A percentile compares a stretch with the other conserved stretches of the same genome.
phyloP scores from a whole-genome alignment of 2,797 vertebrate species.

The Simalia tracyae region DNA sequence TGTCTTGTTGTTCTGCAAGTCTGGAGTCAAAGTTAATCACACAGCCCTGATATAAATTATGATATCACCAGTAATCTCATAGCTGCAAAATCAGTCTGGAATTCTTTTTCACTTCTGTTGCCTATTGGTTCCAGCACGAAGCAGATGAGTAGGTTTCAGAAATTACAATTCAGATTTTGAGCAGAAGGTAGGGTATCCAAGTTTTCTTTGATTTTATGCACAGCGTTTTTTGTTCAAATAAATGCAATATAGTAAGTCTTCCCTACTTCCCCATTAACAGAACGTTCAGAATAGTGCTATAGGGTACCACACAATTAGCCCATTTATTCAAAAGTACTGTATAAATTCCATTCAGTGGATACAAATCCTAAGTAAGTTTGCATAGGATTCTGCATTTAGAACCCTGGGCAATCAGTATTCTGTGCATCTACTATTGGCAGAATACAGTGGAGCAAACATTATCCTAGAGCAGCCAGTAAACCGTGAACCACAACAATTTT shows the following conservation, averaged over 20 bases:
- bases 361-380: not conserved
- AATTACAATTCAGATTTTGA: not conserved
- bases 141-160: not conserved
- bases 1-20: not conserved
- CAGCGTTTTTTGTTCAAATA: not conserved
- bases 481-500: not conserved
- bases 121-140: not conserved
- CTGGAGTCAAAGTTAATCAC: not conserved
- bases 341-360: not conserved
- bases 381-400: not conserved
- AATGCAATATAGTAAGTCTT: not conserved
- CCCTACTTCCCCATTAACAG: not conserved
- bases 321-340: not conserved
- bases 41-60: not conserved
- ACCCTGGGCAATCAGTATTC: not conserved
- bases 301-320: too few species aligned
- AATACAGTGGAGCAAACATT: not conserved
- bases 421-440: not conserved
- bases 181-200: not conserved
- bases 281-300: not conserved
- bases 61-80: not conserved
- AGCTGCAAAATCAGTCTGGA: not conserved
- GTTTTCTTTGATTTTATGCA: not conserved
- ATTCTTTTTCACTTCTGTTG: not conserved
- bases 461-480: not conserved